These are phyloP conservation scores for Cepaea hortensis DNA, from an alignment of 2,888 invertebrate genomes.

Conservation along the genomic window DNA sequence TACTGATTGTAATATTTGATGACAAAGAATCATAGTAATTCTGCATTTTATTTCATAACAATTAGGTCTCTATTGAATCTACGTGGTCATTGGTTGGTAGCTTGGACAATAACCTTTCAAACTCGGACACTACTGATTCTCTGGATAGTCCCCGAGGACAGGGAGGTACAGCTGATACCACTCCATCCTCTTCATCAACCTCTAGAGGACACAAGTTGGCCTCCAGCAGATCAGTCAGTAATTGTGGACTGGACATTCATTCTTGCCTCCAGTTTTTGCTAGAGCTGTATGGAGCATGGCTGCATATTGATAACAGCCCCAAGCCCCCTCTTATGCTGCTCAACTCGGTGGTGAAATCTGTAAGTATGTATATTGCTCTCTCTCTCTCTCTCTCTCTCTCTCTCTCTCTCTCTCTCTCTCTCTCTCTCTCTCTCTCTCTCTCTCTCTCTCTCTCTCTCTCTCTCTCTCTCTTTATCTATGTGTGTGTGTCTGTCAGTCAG, in stretches of 20 bases:
- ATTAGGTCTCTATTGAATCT: conserved; percentile 73
- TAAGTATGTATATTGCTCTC: conserved; percentile 68
- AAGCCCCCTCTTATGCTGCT: conserved; percentile 75
- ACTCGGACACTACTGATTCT: conserved; percentile 68
- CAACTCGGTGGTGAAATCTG: conserved; percentile 77
- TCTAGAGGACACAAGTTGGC: not conserved
- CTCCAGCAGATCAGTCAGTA: conserved; percentile 71
- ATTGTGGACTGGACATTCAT: conserved; percentile 86
- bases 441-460: too few species aligned
- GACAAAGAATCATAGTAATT: not conserved
- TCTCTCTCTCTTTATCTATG: too few species aligned
- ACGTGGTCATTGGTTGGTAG: conserved; percentile 74
- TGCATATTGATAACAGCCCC: conserved; percentile 78
- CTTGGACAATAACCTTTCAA: conserved; percentile 63
- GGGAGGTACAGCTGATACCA: not conserved
- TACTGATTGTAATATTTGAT: not conserved
- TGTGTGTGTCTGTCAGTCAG: too few species aligned
- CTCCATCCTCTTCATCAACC: conserved; percentile 21
- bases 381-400: too few species aligned
- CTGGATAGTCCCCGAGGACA: conserved; percentile 61
- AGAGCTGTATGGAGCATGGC: conserved; percentile 90
- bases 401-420: too few species aligned
- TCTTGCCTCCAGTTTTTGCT: conserved; percentile 94
- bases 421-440: too few species aligned
- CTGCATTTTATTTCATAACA: not conserved